These are phyloP conservation scores for Dallia pectoralis DNA, from an alignment of 2,797 vertebrate species.

Conservation along the genomic window DNA sequence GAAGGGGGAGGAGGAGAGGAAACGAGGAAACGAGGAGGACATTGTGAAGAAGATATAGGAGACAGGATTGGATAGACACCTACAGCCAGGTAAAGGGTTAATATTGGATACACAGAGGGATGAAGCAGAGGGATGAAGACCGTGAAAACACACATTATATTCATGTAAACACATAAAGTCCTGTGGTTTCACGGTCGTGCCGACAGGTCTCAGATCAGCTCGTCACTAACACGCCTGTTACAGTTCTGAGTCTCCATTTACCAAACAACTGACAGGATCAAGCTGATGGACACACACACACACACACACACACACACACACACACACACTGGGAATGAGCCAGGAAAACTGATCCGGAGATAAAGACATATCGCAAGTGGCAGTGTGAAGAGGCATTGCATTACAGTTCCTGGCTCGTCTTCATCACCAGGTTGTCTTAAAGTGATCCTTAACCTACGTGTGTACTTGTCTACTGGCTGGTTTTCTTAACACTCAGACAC, in stretches of 20 bases:
- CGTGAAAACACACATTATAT: neutral
- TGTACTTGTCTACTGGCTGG: conserved; percentile 29
- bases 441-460: conserved; percentile 36
- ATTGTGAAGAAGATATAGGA: conserved; percentile 7
- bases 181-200: conserved; percentile 36
- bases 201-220: conserved; percentile 49
- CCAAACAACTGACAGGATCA: conserved; percentile 31
- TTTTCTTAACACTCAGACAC: conserved; percentile 31
- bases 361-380: conserved; percentile 29
- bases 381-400: conserved; percentile 21
- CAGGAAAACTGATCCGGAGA: conserved; percentile 27
- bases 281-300: conserved; percentile 34
- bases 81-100: neutral
- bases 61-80: neutral
- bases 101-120: neutral
- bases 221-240: conserved; percentile 31
- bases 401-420: conserved; percentile 37
- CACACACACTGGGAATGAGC: conserved; percentile 18
- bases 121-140: neutral
- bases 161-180: neutral
- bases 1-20: conserved; percentile 9
- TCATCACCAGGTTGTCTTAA: conserved; percentile 31
- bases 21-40: conserved; percentile 19
- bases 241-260: conserved; percentile 30
- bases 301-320: conserved; percentile 8